Conservation (phyloP, 2,113 vertebrate species). For the Anguilla japonica region DNA sequence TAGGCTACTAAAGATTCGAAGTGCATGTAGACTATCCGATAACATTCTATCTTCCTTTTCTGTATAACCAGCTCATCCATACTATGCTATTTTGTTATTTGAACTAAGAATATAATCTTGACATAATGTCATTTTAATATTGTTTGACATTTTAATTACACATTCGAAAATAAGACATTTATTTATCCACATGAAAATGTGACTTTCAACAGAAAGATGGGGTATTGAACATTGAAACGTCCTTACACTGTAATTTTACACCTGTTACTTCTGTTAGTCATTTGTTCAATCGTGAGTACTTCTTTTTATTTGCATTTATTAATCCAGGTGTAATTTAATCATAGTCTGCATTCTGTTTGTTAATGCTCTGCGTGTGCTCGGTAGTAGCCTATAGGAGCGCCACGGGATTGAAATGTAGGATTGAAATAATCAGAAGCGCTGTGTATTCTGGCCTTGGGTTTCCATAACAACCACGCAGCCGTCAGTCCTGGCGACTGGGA, state of each 20-base stretch:
- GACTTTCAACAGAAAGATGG: neutral
- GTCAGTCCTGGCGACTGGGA: neutral
- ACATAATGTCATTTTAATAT: too few relatives aligned
- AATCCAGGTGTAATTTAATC: neutral
- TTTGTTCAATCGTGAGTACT: neutral
- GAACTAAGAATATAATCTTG: too few relatives aligned
- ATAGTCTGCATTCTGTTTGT: neutral
- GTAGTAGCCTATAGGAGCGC: slow-evolving; percentile 10
- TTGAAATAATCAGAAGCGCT: neutral
- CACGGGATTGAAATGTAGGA: neutral
- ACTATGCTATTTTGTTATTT: too few relatives aligned
- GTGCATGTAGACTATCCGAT: neutral
- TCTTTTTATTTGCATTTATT: neutral
- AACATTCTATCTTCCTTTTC: neutral
- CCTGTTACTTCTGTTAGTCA: neutral
- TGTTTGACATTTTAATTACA: too few relatives aligned
- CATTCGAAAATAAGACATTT: neutral
- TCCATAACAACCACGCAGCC: slow-evolving; percentile 26
- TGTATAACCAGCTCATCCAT: too few relatives aligned
- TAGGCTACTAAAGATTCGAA: neutral
- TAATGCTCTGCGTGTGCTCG: neutral
- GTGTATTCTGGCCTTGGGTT: slow-evolving; percentile 17
- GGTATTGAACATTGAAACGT: neutral
- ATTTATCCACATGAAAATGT: neutral
- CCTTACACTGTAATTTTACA: neutral